Evolutionary conservation across 2,888 invertebrate species (phyloP), one percentile per base, ranked within the genome.

Genomic region (Synanthedon andrenaeformis): DNA sequence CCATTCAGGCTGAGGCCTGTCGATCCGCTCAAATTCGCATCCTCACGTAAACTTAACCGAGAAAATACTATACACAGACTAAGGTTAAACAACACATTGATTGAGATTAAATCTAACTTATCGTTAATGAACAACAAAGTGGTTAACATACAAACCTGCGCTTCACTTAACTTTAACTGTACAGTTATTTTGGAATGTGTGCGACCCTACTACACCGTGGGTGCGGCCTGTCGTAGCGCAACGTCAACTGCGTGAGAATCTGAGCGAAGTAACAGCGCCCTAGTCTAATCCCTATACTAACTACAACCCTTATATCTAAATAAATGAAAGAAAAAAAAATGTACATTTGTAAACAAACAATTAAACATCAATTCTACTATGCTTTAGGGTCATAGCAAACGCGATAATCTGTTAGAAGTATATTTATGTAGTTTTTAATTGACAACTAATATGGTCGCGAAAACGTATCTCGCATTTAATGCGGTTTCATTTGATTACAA

Each of bases 91-190:
- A 80, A 84, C 83, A 57, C 55, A 82, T 81, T 82, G 75, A 84
- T 78, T 81, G 82, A 85, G 78, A 83, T 84, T 86, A 84, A 80
- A 78, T 67, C 85, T 86, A 86, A 79, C 86, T 86, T 86, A 86
- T 75, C 80, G 76, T 79, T 86, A 85, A 85, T 86, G 86, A 86
- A 86, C 86, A 86, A 83, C 85, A 84, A 79, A 82, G 85, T 86
- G 86, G 86, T 84, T 83, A 85, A 84, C 79, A 78, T 79, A 82
- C 76, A 81, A 74, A 72, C 68, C 71, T 70, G 72, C 75, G 76
- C 76, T 75, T 70, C 79, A 73, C 74, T 61, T 70, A 66, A 73
- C 76, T 76, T 76, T 76, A 77, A 75, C 66, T 72, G 70, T 69
- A 76, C 71, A 71, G 74, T 77, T 82, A 76, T 81, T 82, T 82